Conservation (phyloP, 2,888 invertebrate genomes). For the Lasioglossum marginatum region DNA sequence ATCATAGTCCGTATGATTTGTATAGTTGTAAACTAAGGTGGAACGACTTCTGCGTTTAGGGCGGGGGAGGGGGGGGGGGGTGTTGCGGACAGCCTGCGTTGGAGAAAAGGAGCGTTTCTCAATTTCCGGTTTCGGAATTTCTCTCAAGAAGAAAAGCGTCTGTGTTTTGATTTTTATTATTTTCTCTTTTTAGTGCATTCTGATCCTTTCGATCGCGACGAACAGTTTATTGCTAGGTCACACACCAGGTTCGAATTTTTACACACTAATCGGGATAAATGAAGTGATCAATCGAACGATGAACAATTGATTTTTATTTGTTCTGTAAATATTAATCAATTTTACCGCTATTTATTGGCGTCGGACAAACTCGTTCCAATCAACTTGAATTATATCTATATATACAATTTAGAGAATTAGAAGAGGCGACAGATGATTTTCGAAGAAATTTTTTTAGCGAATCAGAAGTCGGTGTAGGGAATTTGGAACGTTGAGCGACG, state of each 20-base stretch:
- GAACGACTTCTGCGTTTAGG: conserved; percentile 34
- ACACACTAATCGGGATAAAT: not conserved
- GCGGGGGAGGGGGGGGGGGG: not conserved
- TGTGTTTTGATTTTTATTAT: not conserved
- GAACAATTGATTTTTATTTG: not conserved
- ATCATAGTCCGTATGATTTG: conserved; percentile 49
- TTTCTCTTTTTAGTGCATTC: not conserved
- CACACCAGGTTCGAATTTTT: not conserved
- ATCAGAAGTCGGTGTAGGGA: not conserved
- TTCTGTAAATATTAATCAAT: not conserved
- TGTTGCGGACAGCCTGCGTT: conserved; percentile 19
- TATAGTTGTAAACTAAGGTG: conserved; percentile 45
- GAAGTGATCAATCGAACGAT: not conserved
- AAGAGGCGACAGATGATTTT: not conserved
- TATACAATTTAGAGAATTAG: not conserved
- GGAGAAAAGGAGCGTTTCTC: conserved; percentile 42
- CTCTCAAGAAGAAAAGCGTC: not conserved
- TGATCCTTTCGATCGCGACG: not conserved
- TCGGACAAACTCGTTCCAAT: conserved; percentile 10
- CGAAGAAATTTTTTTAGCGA: conserved; percentile 12
- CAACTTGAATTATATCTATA: conserved; percentile 4
- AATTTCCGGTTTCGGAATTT: conserved; percentile 24
- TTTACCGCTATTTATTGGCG: conserved; percentile 18
- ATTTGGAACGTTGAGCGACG: not conserved
- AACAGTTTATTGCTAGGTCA: not conserved